Evolutionary conservation across 2,888 invertebrate genomes (phyloP).

Genomic region (Boloria selene): DNA sequence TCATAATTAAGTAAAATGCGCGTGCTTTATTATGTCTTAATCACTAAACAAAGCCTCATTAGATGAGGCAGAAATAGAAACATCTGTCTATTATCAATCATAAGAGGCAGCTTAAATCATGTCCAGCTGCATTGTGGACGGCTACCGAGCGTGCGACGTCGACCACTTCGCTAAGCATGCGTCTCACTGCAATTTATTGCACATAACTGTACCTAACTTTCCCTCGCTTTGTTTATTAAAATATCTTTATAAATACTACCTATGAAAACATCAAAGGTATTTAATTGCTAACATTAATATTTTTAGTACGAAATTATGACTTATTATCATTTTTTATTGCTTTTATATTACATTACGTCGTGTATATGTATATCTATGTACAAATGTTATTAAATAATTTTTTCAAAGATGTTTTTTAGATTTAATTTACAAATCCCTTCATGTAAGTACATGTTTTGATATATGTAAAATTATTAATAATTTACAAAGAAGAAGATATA

Average conservation of each 20-base stretch:
- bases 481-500: no score
- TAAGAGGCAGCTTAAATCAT: conserved; percentile 36
- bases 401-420: no score
- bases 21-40: no score
- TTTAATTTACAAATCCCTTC: no score
- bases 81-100: conserved; percentile 28
- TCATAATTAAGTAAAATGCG: no score
- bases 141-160: conserved; percentile 41
- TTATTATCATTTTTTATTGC: no score
- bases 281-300: neutral
- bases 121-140: conserved; percentile 45
- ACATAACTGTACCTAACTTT: conserved; percentile 52
- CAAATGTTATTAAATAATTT: no score
- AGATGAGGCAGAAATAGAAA: conserved; percentile 1
- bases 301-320: neutral
- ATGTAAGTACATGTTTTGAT: no score
- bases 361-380: no score
- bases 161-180: conserved; percentile 43
- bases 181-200: conserved; percentile 52
- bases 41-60: neutral
- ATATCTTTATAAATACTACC: conserved; percentile 30
- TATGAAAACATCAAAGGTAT: conserved; percentile 8
- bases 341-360: no score
- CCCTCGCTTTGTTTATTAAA: conserved; percentile 49
- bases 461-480: no score